Base-by-base conservation (phyloP, 2,113 vertebrate genomes). In the Bufo gargarizans region DNA sequence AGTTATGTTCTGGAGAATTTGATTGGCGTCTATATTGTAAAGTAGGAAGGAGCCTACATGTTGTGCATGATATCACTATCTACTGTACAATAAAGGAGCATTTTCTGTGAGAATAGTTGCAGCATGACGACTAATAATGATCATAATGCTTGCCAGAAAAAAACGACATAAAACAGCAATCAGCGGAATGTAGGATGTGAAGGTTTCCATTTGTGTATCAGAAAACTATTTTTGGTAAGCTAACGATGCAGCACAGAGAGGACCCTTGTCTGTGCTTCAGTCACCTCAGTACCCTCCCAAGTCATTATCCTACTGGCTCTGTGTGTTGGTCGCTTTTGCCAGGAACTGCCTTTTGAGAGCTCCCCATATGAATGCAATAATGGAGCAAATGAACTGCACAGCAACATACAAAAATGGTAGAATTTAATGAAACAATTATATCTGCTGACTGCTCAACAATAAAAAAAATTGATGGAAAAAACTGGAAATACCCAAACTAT, bases 301-400 rank as follows among this genome's bases (percentile, higher is more conserved):
- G 77, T 72, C 65, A 87, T 78, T 87, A 87, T 79, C 49, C 19
- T 56, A 72, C 63, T 87, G 50, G 49, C 86, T 81, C 47, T 47
- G 22, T 45, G 3, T 71, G 22, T 53, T 80, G 50, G 47, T 6
- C 81, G 19, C 47, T 53, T n/a, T 72, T 65, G 74, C 85, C 85
- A 81, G 50, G 6, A 19, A 58, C 2, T 20, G 13, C 45, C 61
- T 69, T 47, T 11, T 11, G 77, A 77, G 77, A 43, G 50, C 53
- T 65, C 7, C 43, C 74, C 43, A 69, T 80, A 67, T 55, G 61
- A 20, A 55, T 71, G 49, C 19, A 67, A 65, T 87, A 80, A 71
- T 13, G 13, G 59, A 77, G 72, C 59, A 86, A 78, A 86, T 65
- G 43, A 78, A 77, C 72, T 78, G 72, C 43, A 53, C 5, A 78